Base-by-base conservation (phyloP, 1,140 invertebrate species). In the Pseudobourletiella spinata region DNA sequence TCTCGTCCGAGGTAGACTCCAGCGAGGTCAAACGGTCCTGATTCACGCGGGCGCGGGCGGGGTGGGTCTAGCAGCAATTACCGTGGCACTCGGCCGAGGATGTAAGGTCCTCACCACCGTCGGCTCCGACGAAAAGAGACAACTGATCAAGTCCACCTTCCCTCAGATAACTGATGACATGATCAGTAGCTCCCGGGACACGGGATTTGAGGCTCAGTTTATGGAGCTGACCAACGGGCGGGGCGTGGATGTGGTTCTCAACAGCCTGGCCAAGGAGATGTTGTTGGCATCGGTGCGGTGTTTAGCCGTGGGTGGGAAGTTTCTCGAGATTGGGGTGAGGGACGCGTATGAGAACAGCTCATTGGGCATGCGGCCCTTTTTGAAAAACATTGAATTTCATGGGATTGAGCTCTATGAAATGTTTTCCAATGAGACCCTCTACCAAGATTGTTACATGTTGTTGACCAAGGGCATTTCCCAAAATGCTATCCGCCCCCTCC, bases 331-430 rank as follows among this genome's bases (percentile, higher is more conserved):
- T 69, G 83, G 83, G 55, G 84, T 84, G 73, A 81, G 78, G 72
- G 83, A 84, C 72, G 70, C 84, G 20, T 79, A 79, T 3, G 24
- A 62, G 28, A 65, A 71, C 52, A 60, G 14, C 42, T 35, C 57
- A 8, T 73, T 97, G 51, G 93, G 94, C n/a, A n/a, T n/a, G n/a
- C n/a, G n/a, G n/a, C n/a, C n/a, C n/a, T n/a, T n/a, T n/a, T n/a
- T n/a, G n/a, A n/a, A n/a, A n/a, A n/a, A n/a, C n/a, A n/a, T n/a
- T n/a, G n/a, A n/a, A n/a, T n/a, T n/a, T n/a, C n/a, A 16, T 97
- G 98, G 94, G 81, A 89, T 0, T 73, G 96, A 1, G 96, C 98
- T 77, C 76, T 98, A 68, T 95, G 94, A 72, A 98, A 98, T 73
- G 89, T 91, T 2, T n/a, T n/a, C n/a, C n/a, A n/a, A n/a, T n/a